Base-by-base conservation (phyloP, 2,113 vertebrate species). In the Forbesichthys agassizii region DNA sequence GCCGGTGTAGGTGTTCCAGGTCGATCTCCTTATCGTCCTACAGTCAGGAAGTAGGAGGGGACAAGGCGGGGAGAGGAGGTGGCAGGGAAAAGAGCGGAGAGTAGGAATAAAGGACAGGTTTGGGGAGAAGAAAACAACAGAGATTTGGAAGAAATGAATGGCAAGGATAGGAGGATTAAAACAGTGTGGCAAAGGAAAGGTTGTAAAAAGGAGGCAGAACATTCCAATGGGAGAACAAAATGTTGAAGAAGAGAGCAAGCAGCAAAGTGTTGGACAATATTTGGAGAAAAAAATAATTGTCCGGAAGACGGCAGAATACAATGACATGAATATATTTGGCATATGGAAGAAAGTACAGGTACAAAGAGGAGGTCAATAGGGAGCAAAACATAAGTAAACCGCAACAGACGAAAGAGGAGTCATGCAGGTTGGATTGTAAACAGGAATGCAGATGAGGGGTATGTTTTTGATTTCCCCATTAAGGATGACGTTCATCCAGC, bases 1-100 rank as follows among this genome's bases (percentile, higher is more conserved):
- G 93, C 90, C 95, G 95, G 91, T 99, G 98, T 88, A 99, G 96
- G 91, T 99, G 98, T 88, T 99, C 98, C 94, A 99, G 92, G 92
- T 99, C 98, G 74, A 99, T 98, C 94, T 99, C 98, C 92, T 99
- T 98, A 94, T 98, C 97, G 49, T 98, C 97, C 97, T 98, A 91
- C 79, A 91, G 83, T 84, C 87, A 64, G 85, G 71, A 68, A 71
- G 14, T 70, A 78, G 69, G 16, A 13, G 55, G 70, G 33, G 53
- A 9, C 52, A 10, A 6, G 13, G 11, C n/a, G 5, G 8, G 47
- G 61, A 33, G 52, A 47, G 33, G 68, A 57, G 10, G 67, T 64
- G 61, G 61, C 69, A 57, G 42, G 54, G 64, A 64, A 16, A 64
- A 54, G 9, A 12, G 53, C 27, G 69, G 66, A 18, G 61, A 61